phyloP scores from a whole-genome alignment of 2,113 vertebrate species.

The Spilogale gracilis region DNA sequence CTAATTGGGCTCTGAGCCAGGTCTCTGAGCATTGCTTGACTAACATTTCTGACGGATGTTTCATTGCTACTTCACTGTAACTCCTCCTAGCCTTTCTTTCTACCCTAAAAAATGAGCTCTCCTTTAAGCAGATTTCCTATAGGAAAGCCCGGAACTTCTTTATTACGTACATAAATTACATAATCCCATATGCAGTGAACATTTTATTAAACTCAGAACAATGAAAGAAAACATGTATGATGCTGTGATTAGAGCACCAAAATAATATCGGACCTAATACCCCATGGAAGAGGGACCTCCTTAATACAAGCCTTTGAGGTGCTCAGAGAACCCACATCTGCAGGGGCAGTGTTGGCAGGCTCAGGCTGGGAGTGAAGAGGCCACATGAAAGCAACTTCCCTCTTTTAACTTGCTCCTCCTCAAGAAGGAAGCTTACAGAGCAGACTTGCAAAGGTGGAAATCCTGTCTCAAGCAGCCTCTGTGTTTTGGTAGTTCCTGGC shows the following conservation, averaged over 20 bases:
- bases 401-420: not conserved
- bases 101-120: not conserved
- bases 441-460: not conserved
- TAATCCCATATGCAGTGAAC: not conserved
- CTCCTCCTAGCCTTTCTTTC: not conserved
- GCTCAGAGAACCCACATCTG: not conserved
- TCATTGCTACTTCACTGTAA: not conserved
- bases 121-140: not conserved
- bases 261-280: not conserved
- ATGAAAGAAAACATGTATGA: not conserved
- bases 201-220: not conserved
- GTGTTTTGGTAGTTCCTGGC: not conserved
- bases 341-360: not conserved
- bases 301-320: not conserved
- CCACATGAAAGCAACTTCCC: not conserved
- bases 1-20: slow-evolving; percentile 60
- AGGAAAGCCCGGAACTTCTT: not conserved
- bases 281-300: not conserved
- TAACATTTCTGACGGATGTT: slow-evolving; percentile 53
- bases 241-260: not conserved
- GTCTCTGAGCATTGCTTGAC: slow-evolving; percentile 36
- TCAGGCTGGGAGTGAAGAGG: not conserved
- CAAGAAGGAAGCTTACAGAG: not conserved
- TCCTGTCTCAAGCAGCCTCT: not conserved
- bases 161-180: not conserved